Evolutionary conservation across 2,888 invertebrate species (phyloP).

Genomic region (Octonoba sinensis): DNA sequence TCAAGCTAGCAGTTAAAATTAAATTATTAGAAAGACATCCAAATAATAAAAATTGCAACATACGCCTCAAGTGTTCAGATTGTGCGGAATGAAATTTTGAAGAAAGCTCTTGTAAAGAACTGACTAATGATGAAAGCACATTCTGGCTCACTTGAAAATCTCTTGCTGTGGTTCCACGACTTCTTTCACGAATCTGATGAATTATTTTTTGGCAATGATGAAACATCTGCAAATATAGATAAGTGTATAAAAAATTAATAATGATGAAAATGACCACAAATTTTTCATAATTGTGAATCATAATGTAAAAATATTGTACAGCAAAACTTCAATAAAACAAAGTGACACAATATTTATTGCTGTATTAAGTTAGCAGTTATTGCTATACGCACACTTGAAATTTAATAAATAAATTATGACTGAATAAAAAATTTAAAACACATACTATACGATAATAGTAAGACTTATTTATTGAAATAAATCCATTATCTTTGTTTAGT

Average conservation of each 20-base stretch:
- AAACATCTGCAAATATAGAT: conserved; percentile 73
- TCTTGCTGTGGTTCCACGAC: conserved; percentile 74
- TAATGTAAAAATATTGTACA: too few relatives aligned
- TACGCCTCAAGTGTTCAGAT: conserved; percentile 85
- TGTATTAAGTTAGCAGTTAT: too few relatives aligned
- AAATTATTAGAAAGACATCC: too few relatives aligned
- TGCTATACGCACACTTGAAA: too few relatives aligned
- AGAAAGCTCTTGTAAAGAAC: conserved; percentile 89
- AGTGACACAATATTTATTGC: too few relatives aligned
- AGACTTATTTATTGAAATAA: too few relatives aligned
- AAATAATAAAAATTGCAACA: conserved; percentile 62
- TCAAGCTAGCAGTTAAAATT: too few relatives aligned
- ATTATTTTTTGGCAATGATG: conserved; percentile 75
- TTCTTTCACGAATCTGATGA: conserved; percentile 74
- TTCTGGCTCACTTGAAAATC: conserved; percentile 85
- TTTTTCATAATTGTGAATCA: background rate
- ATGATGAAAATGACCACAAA: background rate
- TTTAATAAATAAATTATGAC: too few relatives aligned
- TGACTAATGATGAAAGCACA: conserved; percentile 86
- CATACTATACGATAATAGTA: too few relatives aligned
- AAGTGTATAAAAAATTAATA: background rate
- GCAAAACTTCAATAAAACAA: too few relatives aligned
- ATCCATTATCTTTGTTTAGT: too few relatives aligned
- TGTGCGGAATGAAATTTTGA: conserved; percentile 86
- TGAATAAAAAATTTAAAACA: too few relatives aligned